A percentile compares a stretch with the other conserved stretches of the same genome.
Evolutionary conservation across 2,888 invertebrate genomes (phyloP).

Genomic region (Torymus tubicola): DNA sequence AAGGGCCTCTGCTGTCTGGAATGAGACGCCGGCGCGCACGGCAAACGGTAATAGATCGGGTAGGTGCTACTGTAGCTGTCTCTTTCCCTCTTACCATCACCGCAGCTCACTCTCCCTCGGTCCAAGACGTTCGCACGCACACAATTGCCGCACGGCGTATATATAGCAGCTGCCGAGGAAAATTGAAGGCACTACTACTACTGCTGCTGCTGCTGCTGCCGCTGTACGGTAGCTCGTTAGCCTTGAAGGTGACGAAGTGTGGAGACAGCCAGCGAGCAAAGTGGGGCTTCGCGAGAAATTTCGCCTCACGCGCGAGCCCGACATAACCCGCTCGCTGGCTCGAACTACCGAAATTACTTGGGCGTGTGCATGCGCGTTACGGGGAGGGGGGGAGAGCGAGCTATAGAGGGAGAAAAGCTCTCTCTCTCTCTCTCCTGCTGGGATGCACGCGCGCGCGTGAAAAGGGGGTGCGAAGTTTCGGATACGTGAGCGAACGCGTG

Average conservation of each 20-base stretch:
- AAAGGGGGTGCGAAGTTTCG: background rate
- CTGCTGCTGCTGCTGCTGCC: too few species aligned
- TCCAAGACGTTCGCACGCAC: background rate
- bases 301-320: constrained; percentile 6
- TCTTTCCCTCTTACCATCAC: too few species aligned
- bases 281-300: constrained; percentile 14
- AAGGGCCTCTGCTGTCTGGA: background rate
- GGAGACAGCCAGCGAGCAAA: background rate
- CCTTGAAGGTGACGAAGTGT: constrained; percentile 38
- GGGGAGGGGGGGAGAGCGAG: too few species aligned
- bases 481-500: background rate
- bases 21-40: background rate
- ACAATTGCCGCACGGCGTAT: constrained; percentile 8
- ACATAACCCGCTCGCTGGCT: constrained; percentile 12
- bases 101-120: too few species aligned
- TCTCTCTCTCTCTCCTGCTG: too few species aligned
- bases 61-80: too few species aligned
- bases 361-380: constrained; percentile 4
- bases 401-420: too few species aligned
- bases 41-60: background rate
- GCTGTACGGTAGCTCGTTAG: constrained; percentile 26
- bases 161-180: constrained; percentile 9
- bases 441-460: too few species aligned
- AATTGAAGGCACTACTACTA: constrained; percentile 32
- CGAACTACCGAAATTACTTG: constrained; percentile 40